Evolutionary conservation across 2,797 vertebrate species (phyloP).

Genomic region (Hypotaenidia philippensis): DNA sequence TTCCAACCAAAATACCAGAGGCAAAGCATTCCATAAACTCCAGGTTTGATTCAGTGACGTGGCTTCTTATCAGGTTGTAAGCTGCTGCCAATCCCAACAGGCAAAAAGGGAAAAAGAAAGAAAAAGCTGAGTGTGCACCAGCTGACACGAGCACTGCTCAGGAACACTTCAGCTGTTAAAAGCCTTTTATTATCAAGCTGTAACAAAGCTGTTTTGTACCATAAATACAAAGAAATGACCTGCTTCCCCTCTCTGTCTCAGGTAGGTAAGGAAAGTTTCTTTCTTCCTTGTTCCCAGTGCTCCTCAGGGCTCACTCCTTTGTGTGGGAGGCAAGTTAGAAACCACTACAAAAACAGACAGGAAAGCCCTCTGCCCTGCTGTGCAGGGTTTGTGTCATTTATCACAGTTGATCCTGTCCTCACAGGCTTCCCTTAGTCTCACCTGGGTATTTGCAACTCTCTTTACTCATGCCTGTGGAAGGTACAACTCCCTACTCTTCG

Average conservation of each 20-base stretch:
- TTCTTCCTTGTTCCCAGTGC: not conserved
- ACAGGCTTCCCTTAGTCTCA: not conserved
- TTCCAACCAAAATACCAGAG: not conserved
- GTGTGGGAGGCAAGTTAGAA: not conserved
- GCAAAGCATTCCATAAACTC: not conserved
- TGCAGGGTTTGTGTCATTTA: not conserved
- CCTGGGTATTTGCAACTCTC: not conserved
- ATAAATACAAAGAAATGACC: not conserved
- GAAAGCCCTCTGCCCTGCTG: not conserved
- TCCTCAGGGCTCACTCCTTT: not conserved
- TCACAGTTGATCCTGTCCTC: not conserved
- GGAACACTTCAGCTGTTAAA: not conserved
- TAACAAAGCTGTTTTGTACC: constrained; percentile 37
- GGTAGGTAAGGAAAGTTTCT: constrained; percentile 14
- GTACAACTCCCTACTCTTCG: not conserved
- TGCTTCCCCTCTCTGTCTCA: not conserved
- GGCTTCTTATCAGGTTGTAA: not conserved
- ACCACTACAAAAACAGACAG: not conserved
- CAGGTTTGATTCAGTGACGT: not conserved
- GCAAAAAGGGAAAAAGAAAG: not conserved
- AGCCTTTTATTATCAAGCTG: not conserved
- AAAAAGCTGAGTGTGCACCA: not conserved
- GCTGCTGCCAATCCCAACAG: not conserved
- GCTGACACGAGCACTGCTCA: not conserved
- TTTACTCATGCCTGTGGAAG: not conserved